Evolutionary conservation across 2,888 invertebrate species (phyloP).

Genomic region (Scaptomyza caliginosa): DNA sequence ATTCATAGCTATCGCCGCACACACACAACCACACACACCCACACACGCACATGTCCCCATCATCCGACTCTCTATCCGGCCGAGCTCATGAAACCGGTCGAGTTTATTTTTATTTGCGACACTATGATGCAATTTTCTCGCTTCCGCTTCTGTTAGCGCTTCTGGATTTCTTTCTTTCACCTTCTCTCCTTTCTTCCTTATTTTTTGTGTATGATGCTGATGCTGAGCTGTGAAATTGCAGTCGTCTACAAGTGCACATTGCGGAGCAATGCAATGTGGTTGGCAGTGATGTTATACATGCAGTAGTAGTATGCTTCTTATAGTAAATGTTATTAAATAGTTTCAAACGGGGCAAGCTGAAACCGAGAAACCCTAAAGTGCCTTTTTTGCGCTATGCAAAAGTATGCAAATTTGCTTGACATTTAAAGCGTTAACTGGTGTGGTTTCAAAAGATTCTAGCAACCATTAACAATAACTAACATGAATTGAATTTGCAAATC

Average conservation of each 20-base stretch:
- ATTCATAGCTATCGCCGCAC: constrained; percentile 69
- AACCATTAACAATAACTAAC: no score
- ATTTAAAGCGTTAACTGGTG: not conserved
- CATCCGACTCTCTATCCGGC: not conserved
- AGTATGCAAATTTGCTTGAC: not conserved
- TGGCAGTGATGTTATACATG: constrained; percentile 7
- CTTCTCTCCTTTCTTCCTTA: constrained; percentile 3
- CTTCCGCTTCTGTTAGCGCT: constrained; percentile 59
- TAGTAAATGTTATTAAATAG: constrained; percentile 54
- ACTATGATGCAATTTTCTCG: constrained; percentile 78
- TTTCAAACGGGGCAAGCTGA: constrained; percentile 17
- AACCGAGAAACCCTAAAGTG: constrained; percentile 14
- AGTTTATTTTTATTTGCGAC: constrained; percentile 78
- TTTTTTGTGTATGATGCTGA: constrained; percentile 13
- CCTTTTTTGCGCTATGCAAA: no score
- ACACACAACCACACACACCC: constrained; percentile 16
- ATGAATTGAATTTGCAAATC: no score
- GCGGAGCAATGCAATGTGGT: constrained; percentile 6
- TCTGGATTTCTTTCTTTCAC: constrained; percentile 24
- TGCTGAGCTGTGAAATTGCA: constrained; percentile 74
- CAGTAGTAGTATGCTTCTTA: constrained; percentile 18
- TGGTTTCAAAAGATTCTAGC: not conserved
- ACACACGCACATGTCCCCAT: constrained; percentile 11
- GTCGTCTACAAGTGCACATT: constrained; percentile 48
- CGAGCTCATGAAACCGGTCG: constrained; percentile 63